These are phyloP conservation scores for Erythrocebus patas DNA, from an alignment of 2,113 vertebrate species.

Conservation along the genomic window DNA sequence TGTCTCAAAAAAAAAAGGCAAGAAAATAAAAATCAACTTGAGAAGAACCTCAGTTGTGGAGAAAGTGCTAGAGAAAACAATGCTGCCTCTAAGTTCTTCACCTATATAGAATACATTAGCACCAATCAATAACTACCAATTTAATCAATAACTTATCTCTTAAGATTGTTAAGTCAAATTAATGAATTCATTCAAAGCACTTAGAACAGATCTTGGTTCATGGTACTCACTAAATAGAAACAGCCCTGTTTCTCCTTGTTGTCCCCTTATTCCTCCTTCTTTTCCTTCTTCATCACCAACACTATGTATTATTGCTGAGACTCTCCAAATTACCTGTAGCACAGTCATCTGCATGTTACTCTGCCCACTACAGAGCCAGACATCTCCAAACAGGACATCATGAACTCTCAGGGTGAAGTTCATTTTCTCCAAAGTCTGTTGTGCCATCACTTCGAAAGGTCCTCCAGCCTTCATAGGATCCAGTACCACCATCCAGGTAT, in stretches of 20 bases:
- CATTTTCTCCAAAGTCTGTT: slow-evolving; percentile 39
- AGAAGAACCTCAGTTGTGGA: slow-evolving; percentile 21
- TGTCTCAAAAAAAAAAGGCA: background rate
- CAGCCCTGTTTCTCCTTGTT: background rate
- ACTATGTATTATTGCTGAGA: background rate
- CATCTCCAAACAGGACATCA: slow-evolving; percentile 92
- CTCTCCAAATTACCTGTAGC: slow-evolving; percentile 83
- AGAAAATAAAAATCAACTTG: slow-evolving; percentile 30
- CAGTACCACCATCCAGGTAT: slow-evolving; percentile 86
- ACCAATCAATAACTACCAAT: background rate
- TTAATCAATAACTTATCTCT: background rate
- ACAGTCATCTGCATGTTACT: slow-evolving; percentile 94
- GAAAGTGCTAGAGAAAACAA: background rate
- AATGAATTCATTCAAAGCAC: background rate
- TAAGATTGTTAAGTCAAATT: background rate
- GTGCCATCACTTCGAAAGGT: slow-evolving; percentile 85
- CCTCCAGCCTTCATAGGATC: slow-evolving; percentile 87
- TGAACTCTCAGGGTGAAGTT: slow-evolving; percentile 68
- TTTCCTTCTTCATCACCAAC: background rate
- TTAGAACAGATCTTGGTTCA: background rate
- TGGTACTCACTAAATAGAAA: background rate
- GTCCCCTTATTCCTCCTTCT: background rate
- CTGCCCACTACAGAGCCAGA: slow-evolving; percentile 96
- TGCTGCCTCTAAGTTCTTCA: background rate
- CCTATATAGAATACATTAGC: background rate